These are phyloP conservation scores for Notodromas monacha DNA, from an alignment of 2,888 invertebrate genomes.

Conservation along the genomic window DNA sequence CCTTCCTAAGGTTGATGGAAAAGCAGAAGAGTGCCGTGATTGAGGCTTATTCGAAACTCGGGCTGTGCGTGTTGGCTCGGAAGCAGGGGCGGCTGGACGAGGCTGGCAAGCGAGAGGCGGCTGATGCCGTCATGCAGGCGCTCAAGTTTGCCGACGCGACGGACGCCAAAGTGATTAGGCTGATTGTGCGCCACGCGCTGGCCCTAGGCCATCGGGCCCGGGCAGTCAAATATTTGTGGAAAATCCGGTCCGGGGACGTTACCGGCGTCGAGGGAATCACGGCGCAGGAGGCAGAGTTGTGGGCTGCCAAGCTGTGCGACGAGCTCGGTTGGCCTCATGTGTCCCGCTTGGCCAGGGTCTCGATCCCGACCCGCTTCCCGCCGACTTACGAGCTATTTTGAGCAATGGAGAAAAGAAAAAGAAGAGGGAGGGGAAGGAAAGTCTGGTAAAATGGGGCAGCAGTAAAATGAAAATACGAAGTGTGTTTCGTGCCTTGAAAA, in stretches of 20 bases:
- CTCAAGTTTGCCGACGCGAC: conserved; percentile 23
- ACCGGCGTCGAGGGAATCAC: conserved; percentile 60
- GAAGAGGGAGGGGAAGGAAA: too few relatives aligned
- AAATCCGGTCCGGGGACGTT: too few relatives aligned
- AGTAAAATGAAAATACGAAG: too few relatives aligned
- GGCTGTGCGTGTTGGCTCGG: too few relatives aligned
- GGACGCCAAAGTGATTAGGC: conserved; percentile 32
- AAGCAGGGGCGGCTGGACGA: too few relatives aligned
- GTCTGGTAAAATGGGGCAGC: too few relatives aligned
- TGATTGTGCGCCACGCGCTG: conserved; percentile 45
- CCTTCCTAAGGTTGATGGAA: too few relatives aligned
- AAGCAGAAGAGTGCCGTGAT: neutral
- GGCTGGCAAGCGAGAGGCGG: too few relatives aligned
- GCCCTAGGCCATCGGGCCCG: conserved; percentile 45
- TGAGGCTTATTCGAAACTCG: neutral
- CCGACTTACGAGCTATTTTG: conserved; percentile 33
- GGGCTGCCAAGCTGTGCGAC: conserved; percentile 26
- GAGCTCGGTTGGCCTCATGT: conserved; percentile 37
- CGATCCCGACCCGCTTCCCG: conserved; percentile 33
- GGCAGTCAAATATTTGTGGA: conserved; percentile 35
- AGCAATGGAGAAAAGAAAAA: too few relatives aligned
- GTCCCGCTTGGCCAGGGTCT: conserved; percentile 21
- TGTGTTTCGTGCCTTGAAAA: too few relatives aligned
- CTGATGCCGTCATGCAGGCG: too few relatives aligned
- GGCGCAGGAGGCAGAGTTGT: conserved; percentile 32